phyloP scores from a whole-genome alignment of 2,888 invertebrate species.

The Ochropleura plecta region DNA sequence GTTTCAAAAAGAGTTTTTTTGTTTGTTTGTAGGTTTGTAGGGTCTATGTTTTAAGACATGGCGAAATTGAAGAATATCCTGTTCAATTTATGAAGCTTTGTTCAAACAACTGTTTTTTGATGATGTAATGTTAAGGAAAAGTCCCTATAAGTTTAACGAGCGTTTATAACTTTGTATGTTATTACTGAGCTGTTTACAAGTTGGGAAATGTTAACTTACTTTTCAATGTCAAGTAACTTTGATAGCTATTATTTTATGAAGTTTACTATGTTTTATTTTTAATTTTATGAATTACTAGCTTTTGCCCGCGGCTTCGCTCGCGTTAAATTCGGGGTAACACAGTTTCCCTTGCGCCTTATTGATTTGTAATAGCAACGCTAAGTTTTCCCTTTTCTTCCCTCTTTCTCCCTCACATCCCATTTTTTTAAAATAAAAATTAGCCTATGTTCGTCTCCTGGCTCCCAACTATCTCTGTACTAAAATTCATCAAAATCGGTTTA shows the following conservation, averaged over 20 bases:
- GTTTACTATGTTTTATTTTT: neutral
- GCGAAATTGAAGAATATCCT: neutral
- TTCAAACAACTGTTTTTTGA: neutral
- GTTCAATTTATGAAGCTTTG: neutral
- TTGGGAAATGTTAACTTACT: neutral
- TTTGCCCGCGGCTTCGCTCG: too few species aligned
- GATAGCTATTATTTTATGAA: neutral
- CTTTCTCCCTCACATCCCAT: too few species aligned
- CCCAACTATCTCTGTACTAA: too few species aligned
- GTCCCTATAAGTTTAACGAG: neutral
- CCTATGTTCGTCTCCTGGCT: too few species aligned
- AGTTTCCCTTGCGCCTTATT: too few species aligned
- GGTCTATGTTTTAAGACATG: neutral
- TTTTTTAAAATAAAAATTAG: too few species aligned
- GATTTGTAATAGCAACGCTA: too few species aligned
- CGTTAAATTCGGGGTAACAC: too few species aligned
- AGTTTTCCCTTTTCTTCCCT: too few species aligned
- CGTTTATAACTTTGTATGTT: neutral
- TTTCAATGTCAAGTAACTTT: neutral
- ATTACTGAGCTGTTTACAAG: neutral
- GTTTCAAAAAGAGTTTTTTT: conserved; percentile 39
- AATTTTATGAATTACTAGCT: neutral
- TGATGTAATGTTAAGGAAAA: neutral
- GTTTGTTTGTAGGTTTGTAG: too few species aligned
- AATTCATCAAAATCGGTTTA: too few species aligned